Evolutionary conservation across 2,888 invertebrate genomes (phyloP).

Genomic region (Cephus pygmeus): DNA sequence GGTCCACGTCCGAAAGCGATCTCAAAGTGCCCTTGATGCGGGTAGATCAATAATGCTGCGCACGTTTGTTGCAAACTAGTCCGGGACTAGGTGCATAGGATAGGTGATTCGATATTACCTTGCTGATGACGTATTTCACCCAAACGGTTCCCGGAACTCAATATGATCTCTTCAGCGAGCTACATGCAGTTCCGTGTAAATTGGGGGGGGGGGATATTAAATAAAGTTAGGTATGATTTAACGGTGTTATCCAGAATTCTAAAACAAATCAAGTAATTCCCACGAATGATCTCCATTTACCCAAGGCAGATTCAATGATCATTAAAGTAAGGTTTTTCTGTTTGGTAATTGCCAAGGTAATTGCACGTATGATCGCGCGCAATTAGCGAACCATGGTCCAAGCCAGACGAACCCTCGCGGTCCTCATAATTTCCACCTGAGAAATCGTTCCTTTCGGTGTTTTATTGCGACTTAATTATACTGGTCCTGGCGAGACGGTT

Average conservation of each 20-base stretch:
- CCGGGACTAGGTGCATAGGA: neutral
- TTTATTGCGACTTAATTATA: neutral
- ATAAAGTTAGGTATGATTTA: neutral
- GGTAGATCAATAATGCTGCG: slow-evolving; percentile 1
- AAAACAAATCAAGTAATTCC: neutral
- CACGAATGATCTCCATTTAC: neutral
- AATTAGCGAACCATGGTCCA: neutral
- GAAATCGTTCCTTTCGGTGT: neutral
- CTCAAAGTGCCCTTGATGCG: neutral
- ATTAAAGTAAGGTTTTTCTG: neutral
- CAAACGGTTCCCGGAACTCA: neutral
- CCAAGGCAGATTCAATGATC: neutral
- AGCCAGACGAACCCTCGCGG: neutral
- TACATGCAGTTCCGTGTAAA: neutral
- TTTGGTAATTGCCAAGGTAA: neutral
- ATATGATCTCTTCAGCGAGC: neutral
- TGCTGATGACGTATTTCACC: neutral
- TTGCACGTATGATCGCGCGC: neutral
- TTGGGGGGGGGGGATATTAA: neutral
- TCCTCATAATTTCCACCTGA: neutral
- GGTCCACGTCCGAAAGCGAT: neutral
- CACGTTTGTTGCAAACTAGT: slow-evolving; percentile 2
- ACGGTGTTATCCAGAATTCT: neutral
- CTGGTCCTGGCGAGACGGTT: neutral
- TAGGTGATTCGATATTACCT: neutral